Evolutionary conservation across 2,888 invertebrate genomes (phyloP).

Genomic region (Falcaria lacertinaria): DNA sequence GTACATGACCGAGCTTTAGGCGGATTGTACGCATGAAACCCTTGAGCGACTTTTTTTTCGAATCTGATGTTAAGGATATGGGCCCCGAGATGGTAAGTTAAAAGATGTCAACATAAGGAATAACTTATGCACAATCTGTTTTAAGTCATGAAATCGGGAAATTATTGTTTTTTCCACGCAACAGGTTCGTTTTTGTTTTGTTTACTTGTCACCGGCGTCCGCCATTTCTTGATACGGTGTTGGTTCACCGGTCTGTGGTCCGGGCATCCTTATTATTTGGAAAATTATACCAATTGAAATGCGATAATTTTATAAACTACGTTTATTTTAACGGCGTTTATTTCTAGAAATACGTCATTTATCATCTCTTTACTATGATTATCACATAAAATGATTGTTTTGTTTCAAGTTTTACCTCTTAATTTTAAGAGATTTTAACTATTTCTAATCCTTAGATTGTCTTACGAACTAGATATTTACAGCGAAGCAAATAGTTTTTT

Average conservation of each 20-base stretch:
- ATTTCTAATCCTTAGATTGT: too few species aligned
- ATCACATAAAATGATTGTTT: too few species aligned
- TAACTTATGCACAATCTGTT: constrained; percentile 36
- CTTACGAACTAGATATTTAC: too few species aligned
- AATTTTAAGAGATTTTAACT: too few species aligned
- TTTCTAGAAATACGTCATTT: too few species aligned
- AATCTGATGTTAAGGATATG: constrained; percentile 88
- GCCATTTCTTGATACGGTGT: constrained; percentile 75
- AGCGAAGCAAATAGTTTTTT: too few species aligned
- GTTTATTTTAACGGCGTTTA: too few species aligned
- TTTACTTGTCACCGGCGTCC: constrained; percentile 81
- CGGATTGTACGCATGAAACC: constrained; percentile 82
- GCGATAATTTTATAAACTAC: too few species aligned
- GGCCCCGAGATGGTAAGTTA: constrained; percentile 88
- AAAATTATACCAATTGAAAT: not conserved
- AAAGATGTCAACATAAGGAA: constrained; percentile 33
- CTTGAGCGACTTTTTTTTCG: constrained; percentile 84
- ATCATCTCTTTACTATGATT: too few species aligned
- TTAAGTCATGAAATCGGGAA: constrained; percentile 66
- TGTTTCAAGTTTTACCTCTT: too few species aligned
- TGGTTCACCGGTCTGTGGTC: constrained; percentile 66
- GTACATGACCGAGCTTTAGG: constrained; percentile 68
- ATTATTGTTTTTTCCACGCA: constrained; percentile 63
- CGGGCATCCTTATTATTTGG: constrained; percentile 6
- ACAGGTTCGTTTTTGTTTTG: constrained; percentile 82